These are phyloP conservation scores for Andrena hattorfiana DNA, from an alignment of 2,888 invertebrate species.

Conservation along the genomic window DNA sequence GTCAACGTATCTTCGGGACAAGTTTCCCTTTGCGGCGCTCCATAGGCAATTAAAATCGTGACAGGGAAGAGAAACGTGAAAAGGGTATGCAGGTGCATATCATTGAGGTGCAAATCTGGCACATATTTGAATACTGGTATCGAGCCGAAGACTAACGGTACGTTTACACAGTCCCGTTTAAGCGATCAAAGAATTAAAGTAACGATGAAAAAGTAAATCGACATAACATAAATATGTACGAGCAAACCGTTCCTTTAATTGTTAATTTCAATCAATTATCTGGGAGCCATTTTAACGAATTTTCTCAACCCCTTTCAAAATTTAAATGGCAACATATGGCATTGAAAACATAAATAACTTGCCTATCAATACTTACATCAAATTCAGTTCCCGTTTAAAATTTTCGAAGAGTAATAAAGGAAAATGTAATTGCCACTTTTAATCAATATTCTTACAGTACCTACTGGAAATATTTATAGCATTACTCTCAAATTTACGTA, in stretches of 20 bases:
- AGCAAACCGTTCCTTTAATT: not conserved
- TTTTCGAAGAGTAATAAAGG: no score
- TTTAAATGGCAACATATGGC: no score
- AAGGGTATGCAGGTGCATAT: slow-evolving; percentile 40
- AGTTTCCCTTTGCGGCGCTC: not conserved
- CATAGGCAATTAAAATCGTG: slow-evolving; percentile 34
- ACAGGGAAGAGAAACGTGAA: slow-evolving; percentile 2
- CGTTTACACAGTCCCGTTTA: slow-evolving; percentile 1
- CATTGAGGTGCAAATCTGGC: slow-evolving; percentile 33
- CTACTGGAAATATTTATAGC: no score
- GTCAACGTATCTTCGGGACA: not conserved
- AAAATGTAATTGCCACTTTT: no score
- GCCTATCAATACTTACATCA: no score
- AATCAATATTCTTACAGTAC: no score
- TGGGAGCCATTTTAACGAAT: no score
- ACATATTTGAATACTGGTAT: slow-evolving; percentile 48
- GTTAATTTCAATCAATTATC: no score
- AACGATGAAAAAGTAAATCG: not conserved
- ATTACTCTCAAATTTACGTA: no score
- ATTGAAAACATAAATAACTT: no score
- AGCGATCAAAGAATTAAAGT: not conserved
- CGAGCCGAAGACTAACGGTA: slow-evolving; percentile 36
- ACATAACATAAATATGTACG: not conserved
- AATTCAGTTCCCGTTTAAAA: no score
- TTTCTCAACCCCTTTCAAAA: no score